phyloP scores from a whole-genome alignment of 64 coral and sea anemone species.

The Dendronephthya gigantea region DNA sequence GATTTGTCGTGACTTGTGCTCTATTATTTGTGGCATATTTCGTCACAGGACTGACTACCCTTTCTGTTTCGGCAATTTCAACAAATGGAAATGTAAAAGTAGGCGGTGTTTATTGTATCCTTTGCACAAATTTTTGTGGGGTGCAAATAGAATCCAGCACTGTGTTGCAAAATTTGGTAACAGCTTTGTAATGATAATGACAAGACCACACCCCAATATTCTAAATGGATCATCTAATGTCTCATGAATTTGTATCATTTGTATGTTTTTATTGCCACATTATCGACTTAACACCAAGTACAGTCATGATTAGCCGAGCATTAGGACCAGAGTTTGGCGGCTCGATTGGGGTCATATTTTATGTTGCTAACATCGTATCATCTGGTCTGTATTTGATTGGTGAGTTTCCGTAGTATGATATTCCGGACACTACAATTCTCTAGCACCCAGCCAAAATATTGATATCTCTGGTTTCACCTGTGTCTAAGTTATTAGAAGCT shows the following conservation, averaged over 20 bases:
- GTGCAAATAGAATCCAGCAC: too few species aligned
- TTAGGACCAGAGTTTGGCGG: constrained; percentile 97
- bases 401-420: constrained; percentile 35
- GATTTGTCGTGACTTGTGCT: constrained; percentile 50
- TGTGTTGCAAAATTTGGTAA: too few species aligned
- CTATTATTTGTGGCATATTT: constrained; percentile 85
- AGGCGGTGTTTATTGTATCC: constrained; percentile 98
- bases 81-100: constrained; percentile 89
- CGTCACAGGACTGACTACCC: constrained; percentile 63
- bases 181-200: too few species aligned
- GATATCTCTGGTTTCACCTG: too few species aligned
- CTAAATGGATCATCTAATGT: too few species aligned
- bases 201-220: too few species aligned
- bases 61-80: constrained; percentile 93
- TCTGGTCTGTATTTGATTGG: constrained; percentile 74
- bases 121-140: neutral
- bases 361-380: constrained; percentile 89
- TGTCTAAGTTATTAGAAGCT: too few species aligned
- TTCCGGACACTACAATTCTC: neutral
- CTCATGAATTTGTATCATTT: too few species aligned
- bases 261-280: neutral
- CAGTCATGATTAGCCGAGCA: constrained; percentile 94
- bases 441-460: too few species aligned
- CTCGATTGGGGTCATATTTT: constrained; percentile 96
- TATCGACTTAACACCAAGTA: neutral